phyloP scores from a whole-genome alignment of 2,113 vertebrate genomes.

The Irena cyanogastra region DNA sequence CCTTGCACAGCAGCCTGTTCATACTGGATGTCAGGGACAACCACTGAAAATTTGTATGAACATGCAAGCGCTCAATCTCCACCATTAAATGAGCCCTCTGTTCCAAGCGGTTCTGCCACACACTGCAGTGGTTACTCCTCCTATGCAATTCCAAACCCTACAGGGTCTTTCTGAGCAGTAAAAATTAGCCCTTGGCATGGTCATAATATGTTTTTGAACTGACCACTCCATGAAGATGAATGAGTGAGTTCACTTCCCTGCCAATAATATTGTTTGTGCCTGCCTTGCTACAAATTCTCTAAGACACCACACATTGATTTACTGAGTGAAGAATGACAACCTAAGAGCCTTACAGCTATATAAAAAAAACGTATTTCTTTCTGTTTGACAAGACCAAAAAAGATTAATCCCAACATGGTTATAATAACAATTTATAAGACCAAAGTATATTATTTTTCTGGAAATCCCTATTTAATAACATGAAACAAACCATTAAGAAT shows the following conservation, averaged over 20 bases:
- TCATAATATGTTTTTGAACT: slow-evolving; percentile 3
- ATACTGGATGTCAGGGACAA: not conserved
- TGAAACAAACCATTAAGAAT: not conserved
- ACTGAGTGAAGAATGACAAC: not conserved
- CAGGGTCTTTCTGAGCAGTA: not conserved
- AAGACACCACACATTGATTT: slow-evolving; percentile 24
- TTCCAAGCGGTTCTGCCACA: not conserved
- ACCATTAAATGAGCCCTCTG: not conserved
- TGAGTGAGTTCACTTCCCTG: not conserved
- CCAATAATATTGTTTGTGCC: slow-evolving; percentile 19
- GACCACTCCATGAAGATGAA: slow-evolving; percentile 25
- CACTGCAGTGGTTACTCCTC: not conserved
- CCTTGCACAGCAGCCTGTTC: not conserved
- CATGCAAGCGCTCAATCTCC: not conserved
- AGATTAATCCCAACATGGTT: not conserved
- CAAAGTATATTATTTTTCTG: not conserved
- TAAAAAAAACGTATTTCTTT: not conserved
- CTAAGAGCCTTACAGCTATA: not conserved
- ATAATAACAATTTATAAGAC: not conserved
- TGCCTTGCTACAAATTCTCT: not conserved
- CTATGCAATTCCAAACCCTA: not conserved
- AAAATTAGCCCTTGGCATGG: not conserved
- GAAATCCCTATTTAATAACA: not conserved
- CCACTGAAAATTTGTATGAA: not conserved
- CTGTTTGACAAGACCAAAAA: not conserved